phyloP scores from a whole-genome alignment of 2,888 invertebrate genomes.

The Heliconius charithonia region DNA sequence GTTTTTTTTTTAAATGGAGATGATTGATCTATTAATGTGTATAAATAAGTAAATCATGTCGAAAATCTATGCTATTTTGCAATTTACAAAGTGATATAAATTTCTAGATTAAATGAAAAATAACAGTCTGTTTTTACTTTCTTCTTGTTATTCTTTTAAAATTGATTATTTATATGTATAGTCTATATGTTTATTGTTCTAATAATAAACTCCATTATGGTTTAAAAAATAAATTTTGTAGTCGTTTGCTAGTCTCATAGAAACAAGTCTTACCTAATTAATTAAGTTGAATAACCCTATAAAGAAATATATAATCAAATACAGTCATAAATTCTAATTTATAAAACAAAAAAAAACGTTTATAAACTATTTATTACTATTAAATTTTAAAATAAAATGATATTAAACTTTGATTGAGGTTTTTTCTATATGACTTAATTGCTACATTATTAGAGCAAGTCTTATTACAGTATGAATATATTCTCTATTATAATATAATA shows the following conservation, averaged over 20 bases:
- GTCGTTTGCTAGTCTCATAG: neutral
- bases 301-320: conserved; percentile 18
- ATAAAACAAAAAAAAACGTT: conserved; percentile 1
- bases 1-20: neutral
- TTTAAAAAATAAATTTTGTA: neutral
- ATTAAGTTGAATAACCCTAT: conserved; percentile 17
- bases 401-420: neutral
- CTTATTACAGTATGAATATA: neutral
- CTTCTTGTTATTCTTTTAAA: too few species aligned
- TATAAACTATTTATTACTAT: neutral
- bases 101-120: too few species aligned
- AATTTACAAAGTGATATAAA: too few species aligned
- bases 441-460: neutral
- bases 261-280: conserved; percentile 3
- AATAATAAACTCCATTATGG: neutral
- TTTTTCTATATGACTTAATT: conserved; percentile 3
- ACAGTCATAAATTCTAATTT: conserved; percentile 11
- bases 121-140: too few species aligned
- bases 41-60: too few species aligned
- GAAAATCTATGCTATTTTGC: too few species aligned
- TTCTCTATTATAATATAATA: neutral
- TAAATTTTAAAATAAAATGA: neutral
- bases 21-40: neutral
- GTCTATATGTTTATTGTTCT: too few species aligned
- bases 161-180: too few species aligned